Evolutionary conservation across 2,888 invertebrate species (phyloP).

Genomic region (Epinotia nisella): DNA sequence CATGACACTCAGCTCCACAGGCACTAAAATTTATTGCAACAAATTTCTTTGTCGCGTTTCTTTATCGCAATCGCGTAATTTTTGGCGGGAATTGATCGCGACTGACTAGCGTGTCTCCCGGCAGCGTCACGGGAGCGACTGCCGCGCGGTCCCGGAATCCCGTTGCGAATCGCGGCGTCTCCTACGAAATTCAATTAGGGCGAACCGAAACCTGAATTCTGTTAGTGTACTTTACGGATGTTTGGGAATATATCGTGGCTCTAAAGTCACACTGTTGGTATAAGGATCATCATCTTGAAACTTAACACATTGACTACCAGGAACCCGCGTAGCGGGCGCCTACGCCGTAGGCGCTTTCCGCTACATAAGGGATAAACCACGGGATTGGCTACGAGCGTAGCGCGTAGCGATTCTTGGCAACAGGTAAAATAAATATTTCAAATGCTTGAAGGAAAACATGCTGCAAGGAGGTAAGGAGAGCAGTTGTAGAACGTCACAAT

Average conservation of each 20-base stretch:
- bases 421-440: no score
- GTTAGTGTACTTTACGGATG: background rate
- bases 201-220: background rate
- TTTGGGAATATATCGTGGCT: background rate
- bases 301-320: no score
- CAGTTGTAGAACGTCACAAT: no score
- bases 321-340: no score
- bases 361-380: no score
- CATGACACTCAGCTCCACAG: background rate
- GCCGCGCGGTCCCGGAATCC: conserved; percentile 45
- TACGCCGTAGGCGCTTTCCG: no score
- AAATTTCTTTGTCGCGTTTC: background rate
- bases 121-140: conserved; percentile 51
- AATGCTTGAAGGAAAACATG: no score
- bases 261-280: background rate
- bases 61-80: conserved; percentile 53
- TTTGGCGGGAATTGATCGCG: conserved; percentile 60
- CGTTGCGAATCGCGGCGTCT: background rate
- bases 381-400: no score
- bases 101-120: conserved; percentile 50
- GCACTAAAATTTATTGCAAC: background rate
- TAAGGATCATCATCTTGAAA: no score
- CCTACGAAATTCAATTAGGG: background rate
- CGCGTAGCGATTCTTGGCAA: no score
- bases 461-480: no score